Evolutionary conservation across 2,888 invertebrate genomes (phyloP), one percentile per base, ranked within the genome.

Genomic region (Heliconius ethilla): DNA sequence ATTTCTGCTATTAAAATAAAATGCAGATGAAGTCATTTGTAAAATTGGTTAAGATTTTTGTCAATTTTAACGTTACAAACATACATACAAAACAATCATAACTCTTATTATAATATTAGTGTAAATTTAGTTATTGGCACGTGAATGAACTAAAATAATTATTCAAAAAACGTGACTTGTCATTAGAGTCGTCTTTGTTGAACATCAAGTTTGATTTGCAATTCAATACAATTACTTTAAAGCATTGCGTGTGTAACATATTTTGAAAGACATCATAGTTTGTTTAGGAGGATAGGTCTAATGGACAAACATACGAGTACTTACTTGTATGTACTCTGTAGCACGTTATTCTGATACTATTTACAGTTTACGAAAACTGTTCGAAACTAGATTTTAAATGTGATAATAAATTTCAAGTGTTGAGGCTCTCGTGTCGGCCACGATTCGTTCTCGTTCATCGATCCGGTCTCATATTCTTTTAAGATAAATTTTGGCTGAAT

Each of bases 161-260:
- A 72, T 66, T 27, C 37, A 22, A 4, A 25, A 7, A 55, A 66
- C 76, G 76, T 76, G 76, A 65, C 33, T 45, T 65, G 51, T 66
- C 76, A 70, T 15, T 76, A 15, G n/a, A 33, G 10, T 22, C 37
- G 9, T 22, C 51, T 59, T 25, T 65, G 45, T 40, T 45, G 5
- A 72, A 29, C 51, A 29, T 51, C 33, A 27, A 59, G 33, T 55
- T 15, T 22, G 11, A 51, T 70, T 70, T 70, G 13, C 67, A 63
- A 2, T 37, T 40, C 37, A n/a, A n/a, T 70, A 33, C 33, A 33
- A 33, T 33, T 70, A 33, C 55, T 55, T 22, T 70, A 33, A n/a
- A n/a, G 33, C 55, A 15, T 72, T 59, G 33, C 25, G 59, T 59
- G 15, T 37, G 13, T 45, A 69, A 45, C 1, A 69, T 25, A 69